Base-by-base conservation (phyloP, 2,888 invertebrate species). In the Hyposoter dolosus region DNA sequence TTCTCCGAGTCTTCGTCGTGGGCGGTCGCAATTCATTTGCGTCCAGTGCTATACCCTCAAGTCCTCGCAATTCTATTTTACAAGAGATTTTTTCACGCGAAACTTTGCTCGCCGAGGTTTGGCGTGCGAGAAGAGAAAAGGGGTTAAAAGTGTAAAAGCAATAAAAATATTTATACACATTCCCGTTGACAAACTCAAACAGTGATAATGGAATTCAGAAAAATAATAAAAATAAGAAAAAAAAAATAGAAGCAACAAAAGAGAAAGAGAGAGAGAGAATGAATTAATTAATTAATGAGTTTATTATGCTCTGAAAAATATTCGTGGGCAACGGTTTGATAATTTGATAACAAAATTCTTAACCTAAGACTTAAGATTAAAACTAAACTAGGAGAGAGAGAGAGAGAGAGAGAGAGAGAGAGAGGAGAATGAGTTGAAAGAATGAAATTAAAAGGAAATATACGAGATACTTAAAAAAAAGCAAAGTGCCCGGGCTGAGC, bases 391-490 rank as follows among this genome's bases (percentile, higher is more conserved):
- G 60, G 78, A 82, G 68, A 32, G 74, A 65, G 78, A 82, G 68
- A 32, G 74, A 65, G 78, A 82, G 68, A 32, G 74, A 65, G 78
- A 82, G 68, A 32, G 74, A 65, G 78, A 82, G 68, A 65, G 78
- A 82, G 68, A 32, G 74, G 40, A 79, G 79, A 72, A 12, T 47
- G 71, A 63, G 50, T 65, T 50, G 63, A 75, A 60, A 28, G 28
- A 72, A 80, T 83, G 43, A 77, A 77, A 83, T 80, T 85, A 83
- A 84, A 81, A 75, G 35, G 53, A 78, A 82, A 75, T 53, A 75
- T 53, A 69, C 53, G 72, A 82, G 45, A 65, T 47, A 60, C 65
- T 50, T n/a, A 40, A 65, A 50, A 80, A 69, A 76, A 80, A 71
- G 65, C 35, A 35, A 68, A 83, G 76, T 72, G 32, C 77, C 15